Evolutionary conservation across 2,888 invertebrate species (phyloP), one percentile per base, ranked within the genome.

Genomic region (Agriotes lineatus): DNA sequence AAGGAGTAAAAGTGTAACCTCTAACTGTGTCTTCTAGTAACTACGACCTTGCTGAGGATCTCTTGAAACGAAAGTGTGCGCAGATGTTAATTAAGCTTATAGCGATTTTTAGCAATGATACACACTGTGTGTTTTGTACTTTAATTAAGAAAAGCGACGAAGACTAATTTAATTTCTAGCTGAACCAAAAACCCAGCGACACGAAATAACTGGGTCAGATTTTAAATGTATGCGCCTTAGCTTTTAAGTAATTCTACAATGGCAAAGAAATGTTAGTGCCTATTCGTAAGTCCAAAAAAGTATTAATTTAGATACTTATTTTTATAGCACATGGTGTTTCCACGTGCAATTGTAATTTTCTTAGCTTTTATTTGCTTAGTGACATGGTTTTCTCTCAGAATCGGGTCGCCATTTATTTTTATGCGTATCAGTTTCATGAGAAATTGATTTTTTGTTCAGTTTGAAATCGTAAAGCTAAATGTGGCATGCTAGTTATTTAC

Each of bases 1-100:
- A 14, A 12, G 22, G 48, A 25, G 48, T 25, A 48, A 48, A 48
- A 48, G 48, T 48, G 22, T n/a, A 48, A 25, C 22, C 48, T 48
- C 48, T 48, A 14, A 22, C 48, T 14, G 22, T 22, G 12, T 48
- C 48, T 7, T 48, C 20, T 45, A n/a, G 45, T 10, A 45, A 10
- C n/a, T 48, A 19, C 48, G 12, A 19, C 20, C 20, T 22, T 48
- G 12, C 22, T 19, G 22, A 12, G 20, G n/a, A 48, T 22, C 48
- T 48, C 22, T 22, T 22, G 6, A 22, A 48, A n/a, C 20, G 48
- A 48, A 48, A 48, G 48, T 12, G 48, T 48, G 22, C 10, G 18
- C 25, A 22, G 22, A 22, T n/a, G n/a, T n/a, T 48, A 48, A 48
- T 48, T 48, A 48, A 12, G 10, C n/a, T 48, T n/a, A 48, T 20